These are phyloP conservation scores for Hucho hucho DNA, from an alignment of 2,113 vertebrate species.

Conservation along the genomic window DNA sequence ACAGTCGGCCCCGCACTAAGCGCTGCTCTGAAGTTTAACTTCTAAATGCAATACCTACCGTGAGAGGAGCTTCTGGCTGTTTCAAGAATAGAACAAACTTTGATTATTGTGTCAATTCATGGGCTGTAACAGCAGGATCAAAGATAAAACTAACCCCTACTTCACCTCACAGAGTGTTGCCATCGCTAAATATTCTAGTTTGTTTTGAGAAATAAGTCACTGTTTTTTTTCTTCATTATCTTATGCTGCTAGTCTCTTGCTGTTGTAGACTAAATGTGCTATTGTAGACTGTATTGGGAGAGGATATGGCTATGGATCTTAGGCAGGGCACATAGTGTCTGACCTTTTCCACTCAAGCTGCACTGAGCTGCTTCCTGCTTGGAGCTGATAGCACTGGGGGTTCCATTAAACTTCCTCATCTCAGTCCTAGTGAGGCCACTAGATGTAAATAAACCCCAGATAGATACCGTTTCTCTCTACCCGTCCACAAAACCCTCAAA, in stretches of 20 bases:
- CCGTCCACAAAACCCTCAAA: neutral
- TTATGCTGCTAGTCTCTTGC: neutral
- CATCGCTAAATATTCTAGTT: neutral
- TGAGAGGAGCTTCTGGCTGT: neutral
- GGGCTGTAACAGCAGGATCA: neutral
- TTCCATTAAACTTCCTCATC: neutral
- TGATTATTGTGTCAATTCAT: neutral
- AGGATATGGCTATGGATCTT: neutral
- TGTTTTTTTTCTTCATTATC: neutral
- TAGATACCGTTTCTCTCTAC: neutral
- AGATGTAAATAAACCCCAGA: neutral
- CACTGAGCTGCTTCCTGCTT: too few relatives aligned
- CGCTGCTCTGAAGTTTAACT: neutral
- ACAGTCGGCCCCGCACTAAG: neutral
- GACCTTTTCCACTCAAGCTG: neutral
- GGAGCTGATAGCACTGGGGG: neutral
- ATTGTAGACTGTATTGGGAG: slow-evolving; percentile 11
- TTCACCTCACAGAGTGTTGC: neutral
- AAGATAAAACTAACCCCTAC: neutral
- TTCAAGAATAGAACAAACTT: neutral
- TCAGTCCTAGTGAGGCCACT: neutral
- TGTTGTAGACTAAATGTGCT: neutral
- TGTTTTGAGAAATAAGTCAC: neutral
- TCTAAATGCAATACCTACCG: neutral
- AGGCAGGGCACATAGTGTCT: slow-evolving; percentile 1